Conservation (phyloP, 2,113 vertebrate species). For the Peromyscus leucopus region DNA sequence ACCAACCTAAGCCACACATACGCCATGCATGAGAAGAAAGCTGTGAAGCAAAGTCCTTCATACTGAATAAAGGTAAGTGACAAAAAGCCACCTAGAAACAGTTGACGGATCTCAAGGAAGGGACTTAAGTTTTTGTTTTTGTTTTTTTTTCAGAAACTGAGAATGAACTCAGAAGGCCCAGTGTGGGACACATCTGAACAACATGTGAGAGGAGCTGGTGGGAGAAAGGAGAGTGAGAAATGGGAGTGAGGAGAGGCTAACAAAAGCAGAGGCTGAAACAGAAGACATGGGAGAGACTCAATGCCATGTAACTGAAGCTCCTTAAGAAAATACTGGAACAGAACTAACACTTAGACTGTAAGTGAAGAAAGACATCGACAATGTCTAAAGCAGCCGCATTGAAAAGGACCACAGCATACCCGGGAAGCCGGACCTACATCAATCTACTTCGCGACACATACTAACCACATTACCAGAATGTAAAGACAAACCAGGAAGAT, state of each 20-base stretch:
- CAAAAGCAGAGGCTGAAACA: background rate
- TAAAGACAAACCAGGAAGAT: background rate
- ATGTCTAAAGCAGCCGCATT: background rate
- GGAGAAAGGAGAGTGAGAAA: background rate
- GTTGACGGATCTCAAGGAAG: background rate
- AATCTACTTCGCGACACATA: background rate
- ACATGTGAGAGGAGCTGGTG: background rate
- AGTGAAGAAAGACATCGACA: background rate
- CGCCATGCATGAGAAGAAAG: background rate
- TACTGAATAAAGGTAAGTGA: slow-evolving; percentile 15
- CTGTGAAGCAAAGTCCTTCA: background rate
- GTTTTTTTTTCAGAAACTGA: background rate
- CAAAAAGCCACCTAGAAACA: slow-evolving; percentile 5
- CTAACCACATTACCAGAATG: background rate
- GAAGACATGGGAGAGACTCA: background rate
- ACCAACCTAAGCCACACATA: background rate
- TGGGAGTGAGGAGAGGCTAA: background rate
- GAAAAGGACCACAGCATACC: background rate
- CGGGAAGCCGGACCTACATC: background rate
- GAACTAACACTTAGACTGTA: background rate
- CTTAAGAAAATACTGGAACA: background rate
- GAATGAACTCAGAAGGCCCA: slow-evolving; percentile 38
- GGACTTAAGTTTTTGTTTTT: background rate
- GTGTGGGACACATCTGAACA: background rate
- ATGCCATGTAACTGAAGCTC: background rate